A percentile compares a stretch with the other conserved stretches of the same genome.
Evolutionary conservation across 2,888 invertebrate species (phyloP).

Genomic region (Athripsodes cinereus): DNA sequence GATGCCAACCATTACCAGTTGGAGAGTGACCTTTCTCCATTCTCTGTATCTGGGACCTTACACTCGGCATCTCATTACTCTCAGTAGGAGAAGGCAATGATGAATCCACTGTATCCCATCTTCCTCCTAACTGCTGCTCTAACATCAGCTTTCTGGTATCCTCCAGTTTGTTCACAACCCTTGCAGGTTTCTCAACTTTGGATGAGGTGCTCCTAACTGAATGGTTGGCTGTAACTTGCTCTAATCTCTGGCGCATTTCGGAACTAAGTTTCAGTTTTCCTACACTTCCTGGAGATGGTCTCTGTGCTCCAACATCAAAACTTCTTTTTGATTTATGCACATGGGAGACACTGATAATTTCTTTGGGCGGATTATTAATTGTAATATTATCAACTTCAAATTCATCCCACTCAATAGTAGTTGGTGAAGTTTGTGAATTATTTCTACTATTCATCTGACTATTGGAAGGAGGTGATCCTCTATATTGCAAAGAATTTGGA

Average conservation of each 20-base stretch:
- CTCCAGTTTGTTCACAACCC: slow-evolving; percentile 74
- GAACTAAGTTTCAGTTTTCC: slow-evolving; percentile 86
- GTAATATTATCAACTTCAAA: slow-evolving; percentile 64
- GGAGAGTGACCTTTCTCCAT: slow-evolving; percentile 51
- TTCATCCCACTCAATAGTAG: slow-evolving; percentile 77
- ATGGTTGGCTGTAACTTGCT: slow-evolving; percentile 84
- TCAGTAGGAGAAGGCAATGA: slow-evolving; percentile 27
- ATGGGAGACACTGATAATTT: slow-evolving; percentile 26
- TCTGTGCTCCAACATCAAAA: slow-evolving; percentile 75
- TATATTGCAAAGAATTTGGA: slow-evolving; percentile 24
- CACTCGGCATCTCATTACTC: slow-evolving; percentile 34
- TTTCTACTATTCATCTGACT: slow-evolving; percentile 33
- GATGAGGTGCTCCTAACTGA: slow-evolving; percentile 69
- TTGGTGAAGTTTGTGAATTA: slow-evolving; percentile 41
- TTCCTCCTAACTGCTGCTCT: slow-evolving; percentile 73
- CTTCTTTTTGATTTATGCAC: slow-evolving; percentile 48
- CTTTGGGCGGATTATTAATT: slow-evolving; percentile 36
- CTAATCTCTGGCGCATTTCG: slow-evolving; percentile 85
- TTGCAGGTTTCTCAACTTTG: slow-evolving; percentile 60
- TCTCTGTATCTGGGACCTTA: slow-evolving; percentile 51
- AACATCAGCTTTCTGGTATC: slow-evolving; percentile 79
- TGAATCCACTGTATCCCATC: slow-evolving; percentile 52
- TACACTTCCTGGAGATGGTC: slow-evolving; percentile 80
- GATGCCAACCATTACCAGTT: slow-evolving; percentile 32
- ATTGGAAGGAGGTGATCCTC: slow-evolving; percentile 32